Evolutionary conservation across 1,140 invertebrate genomes (phyloP), one percentile per base, ranked within the genome.

Genomic region (Hylaeus anthracinus): DNA sequence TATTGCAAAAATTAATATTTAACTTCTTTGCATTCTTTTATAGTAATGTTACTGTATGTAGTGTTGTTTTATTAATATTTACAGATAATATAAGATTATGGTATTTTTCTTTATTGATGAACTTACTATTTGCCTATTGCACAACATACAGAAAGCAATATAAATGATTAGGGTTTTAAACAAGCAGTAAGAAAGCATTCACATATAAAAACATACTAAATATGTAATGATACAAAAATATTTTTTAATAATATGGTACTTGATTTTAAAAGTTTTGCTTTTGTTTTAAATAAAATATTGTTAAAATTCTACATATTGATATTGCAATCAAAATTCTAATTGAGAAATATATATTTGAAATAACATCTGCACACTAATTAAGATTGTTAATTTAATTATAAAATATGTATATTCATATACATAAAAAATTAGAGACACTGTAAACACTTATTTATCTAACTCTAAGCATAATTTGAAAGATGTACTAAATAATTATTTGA

Each of bases 111-210:
- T 56, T 79, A 72, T 12, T 69, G 60, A 66, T 67, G 64, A 75
- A 61, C 53, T 61, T 15, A 80, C 43, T 37, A 56, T 56, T 51
- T 75, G 53, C 43, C 55, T 80, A 80, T 80, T 53, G 72, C 53
- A 60, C 43, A 67, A 51, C 72, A 61, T 75, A 64, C 72, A 80
- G 79, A 64, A 67, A 75, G 55, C 72, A 74, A 51, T 60, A 75
- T 43, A 61, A 12, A 39, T 43, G 4, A 9, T 55, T 65, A 39
- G 72, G 63, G 56, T 12, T 56, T 72, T 56, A 51, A 56, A 55
- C 15, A 83, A 43, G 71, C 51, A 60, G 10, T 8, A 83, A 74
- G 41, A 51, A 56, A 14, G 51, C 55, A 67, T 60, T 53, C 63
- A 4, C 60, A 41, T 77, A 65, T 43, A 55, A 53, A 56, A 69